Base-by-base conservation (phyloP, 2,113 vertebrate species). In the Crotophaga sulcirostris region DNA sequence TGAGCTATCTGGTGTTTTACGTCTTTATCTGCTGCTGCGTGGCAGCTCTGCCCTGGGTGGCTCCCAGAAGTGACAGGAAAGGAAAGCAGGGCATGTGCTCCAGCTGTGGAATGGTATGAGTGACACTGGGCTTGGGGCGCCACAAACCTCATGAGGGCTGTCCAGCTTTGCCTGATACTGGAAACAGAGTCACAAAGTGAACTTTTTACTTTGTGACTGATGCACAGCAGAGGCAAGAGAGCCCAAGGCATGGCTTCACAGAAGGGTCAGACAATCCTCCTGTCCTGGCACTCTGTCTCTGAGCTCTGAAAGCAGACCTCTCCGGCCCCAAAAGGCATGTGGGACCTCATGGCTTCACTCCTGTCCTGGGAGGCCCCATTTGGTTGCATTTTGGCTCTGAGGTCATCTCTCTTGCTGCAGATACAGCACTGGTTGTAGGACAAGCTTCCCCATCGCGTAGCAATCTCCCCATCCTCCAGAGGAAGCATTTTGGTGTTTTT, bases 21-120 rank as follows among this genome's bases (percentile, higher is more conserved):
- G 33, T 19, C 47, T 0, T 0, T 16, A 70, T 7, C 36, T 36
- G 68, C 31, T 24, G 12, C 79, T 9, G 36, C 0, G 1, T 1
- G 4, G 33, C 0, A 2, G n/a, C 56, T 88, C 75, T 82, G 56
- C 45, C 52, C 31, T 25, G 42, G 16, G 9, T 34, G n/a, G 13
- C 42, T 59, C 60, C 29, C 26, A 8, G 64, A 44, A 80, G 63
- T 15, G 34, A 29, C 40, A 52, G 54, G 10, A 25, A 55, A 55
- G 44, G 58, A 55, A 51, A 89, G 64, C 54, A 38, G 60, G 36
- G 8, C 47, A 28, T 0, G 3, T 44, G 49, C 3, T 69, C 36
- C 60, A 40, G 56, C 24, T 2, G 2, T 26, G 76, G 20, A 70
- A 28, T 3, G 11, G 29, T 55, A 59, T 3, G 3, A 40, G 23